Evolutionary conservation across 2,797 vertebrate species (phyloP).

Genomic region (Acrossocheilus fasciatus): DNA sequence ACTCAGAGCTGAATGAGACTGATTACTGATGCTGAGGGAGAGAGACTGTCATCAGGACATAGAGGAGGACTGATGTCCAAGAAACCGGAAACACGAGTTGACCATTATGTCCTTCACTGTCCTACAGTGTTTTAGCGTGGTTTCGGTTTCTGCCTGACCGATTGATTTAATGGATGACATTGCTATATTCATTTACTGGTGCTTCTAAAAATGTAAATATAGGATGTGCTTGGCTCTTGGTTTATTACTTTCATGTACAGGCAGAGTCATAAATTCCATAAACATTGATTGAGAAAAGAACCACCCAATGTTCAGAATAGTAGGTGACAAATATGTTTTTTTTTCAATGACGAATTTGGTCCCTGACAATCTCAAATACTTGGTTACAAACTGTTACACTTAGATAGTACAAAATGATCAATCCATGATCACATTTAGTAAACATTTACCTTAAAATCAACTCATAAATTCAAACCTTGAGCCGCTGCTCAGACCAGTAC

Average conservation of each 20-base stretch:
- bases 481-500: neutral
- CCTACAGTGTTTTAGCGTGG: slow-evolving; percentile 65
- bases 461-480: neutral
- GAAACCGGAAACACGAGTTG: slow-evolving; percentile 78
- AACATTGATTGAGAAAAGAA: neutral
- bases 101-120: slow-evolving; percentile 79
- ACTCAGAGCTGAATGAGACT: slow-evolving; percentile 70
- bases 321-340: neutral
- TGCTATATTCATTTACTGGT: slow-evolving; percentile 1
- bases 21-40: slow-evolving; percentile 67
- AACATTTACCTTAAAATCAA: neutral
- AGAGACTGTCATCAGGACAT: slow-evolving; percentile 79
- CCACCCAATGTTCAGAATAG: neutral
- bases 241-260: neutral
- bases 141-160: neutral
- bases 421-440: neutral
- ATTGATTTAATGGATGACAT: neutral
- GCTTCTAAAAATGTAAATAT: neutral
- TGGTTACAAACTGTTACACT: neutral
- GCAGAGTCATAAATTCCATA: neutral
- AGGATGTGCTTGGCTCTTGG: neutral
- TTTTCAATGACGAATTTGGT: neutral
- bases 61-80: slow-evolving; percentile 80
- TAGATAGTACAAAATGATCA: neutral
- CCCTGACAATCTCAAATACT: neutral